Percentiles rank a stretch among this genome's conserved stretches.
phyloP scores from a whole-genome alignment of 2,888 invertebrate genomes.

The Yponomeuta plumbellus region DNA sequence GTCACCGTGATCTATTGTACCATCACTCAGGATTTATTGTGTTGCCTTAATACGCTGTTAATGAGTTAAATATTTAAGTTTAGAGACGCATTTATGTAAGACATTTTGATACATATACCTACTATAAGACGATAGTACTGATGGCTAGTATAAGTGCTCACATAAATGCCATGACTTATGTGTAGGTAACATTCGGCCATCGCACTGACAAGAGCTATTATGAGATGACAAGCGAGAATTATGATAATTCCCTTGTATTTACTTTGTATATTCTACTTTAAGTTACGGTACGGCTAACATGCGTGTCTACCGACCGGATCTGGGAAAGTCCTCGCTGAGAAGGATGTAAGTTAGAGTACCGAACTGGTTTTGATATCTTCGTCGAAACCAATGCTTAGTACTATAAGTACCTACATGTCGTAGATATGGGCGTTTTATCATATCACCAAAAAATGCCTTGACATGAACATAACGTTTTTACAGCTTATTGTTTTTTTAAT shows the following conservation, averaged over 20 bases:
- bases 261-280: not conserved
- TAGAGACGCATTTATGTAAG: no score
- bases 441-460: not conserved
- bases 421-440: not conserved
- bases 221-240: slow-evolving; percentile 4
- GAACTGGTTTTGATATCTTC: no score
- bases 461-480: not conserved
- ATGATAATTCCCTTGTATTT: slow-evolving; percentile 3
- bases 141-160: not conserved
- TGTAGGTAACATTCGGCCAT: not conserved
- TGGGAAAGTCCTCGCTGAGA: not conserved
- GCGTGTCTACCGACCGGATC: not conserved
- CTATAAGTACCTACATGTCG: no score
- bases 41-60: not conserved
- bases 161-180: slow-evolving; percentile 2
- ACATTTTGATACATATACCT: no score
- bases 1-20: not conserved
- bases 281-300: not conserved
- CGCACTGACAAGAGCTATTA: slow-evolving; percentile 6
- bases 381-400: no score
- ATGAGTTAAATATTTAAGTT: no score
- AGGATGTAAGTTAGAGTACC: not conserved
- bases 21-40: not conserved
- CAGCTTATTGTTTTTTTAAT: not conserved
- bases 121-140: no score